Evolutionary conservation across 2,797 vertebrate species (phyloP).

Genomic region (Pampus argenteus): DNA sequence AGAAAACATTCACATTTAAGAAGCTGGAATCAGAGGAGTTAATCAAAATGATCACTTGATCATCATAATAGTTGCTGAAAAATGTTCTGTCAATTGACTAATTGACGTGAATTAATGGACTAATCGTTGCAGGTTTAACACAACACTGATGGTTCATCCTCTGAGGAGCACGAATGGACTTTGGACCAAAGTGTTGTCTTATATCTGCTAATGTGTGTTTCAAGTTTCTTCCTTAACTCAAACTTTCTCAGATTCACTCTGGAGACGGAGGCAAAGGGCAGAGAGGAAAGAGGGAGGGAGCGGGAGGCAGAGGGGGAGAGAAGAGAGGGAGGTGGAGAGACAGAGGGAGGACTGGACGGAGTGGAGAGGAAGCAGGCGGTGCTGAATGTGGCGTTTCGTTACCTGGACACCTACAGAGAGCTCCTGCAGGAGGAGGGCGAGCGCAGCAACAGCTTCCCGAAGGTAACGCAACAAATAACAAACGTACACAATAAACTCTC

Average conservation of each 20-base stretch:
- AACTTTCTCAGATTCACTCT: slow-evolving; percentile 76
- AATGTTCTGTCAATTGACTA: too few relatives aligned
- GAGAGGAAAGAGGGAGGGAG: slow-evolving; percentile 40
- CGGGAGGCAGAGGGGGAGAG: slow-evolving; percentile 39
- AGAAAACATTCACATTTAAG: too few relatives aligned
- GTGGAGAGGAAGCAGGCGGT: slow-evolving; percentile 90
- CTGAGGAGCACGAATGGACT: too few relatives aligned
- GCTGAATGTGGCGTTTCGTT: slow-evolving; percentile 90
- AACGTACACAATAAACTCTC: neutral
- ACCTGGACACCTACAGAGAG: slow-evolving; percentile 95
- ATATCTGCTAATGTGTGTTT: too few relatives aligned
- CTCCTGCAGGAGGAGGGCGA: slow-evolving; percentile 95
- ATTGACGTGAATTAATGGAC: too few relatives aligned
- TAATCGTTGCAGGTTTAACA: too few relatives aligned
- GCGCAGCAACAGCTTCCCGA: slow-evolving; percentile 89
- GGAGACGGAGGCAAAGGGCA: slow-evolving; percentile 62
- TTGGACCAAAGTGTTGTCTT: too few relatives aligned
- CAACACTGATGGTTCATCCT: too few relatives aligned
- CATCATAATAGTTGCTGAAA: too few relatives aligned
- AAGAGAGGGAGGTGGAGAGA: slow-evolving; percentile 56
- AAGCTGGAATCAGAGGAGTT: too few relatives aligned
- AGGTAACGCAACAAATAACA: slow-evolving; percentile 80
- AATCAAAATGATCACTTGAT: too few relatives aligned
- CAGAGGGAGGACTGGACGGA: slow-evolving; percentile 66
- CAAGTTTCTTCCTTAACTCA: slow-evolving; percentile 67